These are phyloP conservation scores for Cephus pulcher DNA, from an alignment of 2,888 invertebrate genomes.

Conservation along the genomic window DNA sequence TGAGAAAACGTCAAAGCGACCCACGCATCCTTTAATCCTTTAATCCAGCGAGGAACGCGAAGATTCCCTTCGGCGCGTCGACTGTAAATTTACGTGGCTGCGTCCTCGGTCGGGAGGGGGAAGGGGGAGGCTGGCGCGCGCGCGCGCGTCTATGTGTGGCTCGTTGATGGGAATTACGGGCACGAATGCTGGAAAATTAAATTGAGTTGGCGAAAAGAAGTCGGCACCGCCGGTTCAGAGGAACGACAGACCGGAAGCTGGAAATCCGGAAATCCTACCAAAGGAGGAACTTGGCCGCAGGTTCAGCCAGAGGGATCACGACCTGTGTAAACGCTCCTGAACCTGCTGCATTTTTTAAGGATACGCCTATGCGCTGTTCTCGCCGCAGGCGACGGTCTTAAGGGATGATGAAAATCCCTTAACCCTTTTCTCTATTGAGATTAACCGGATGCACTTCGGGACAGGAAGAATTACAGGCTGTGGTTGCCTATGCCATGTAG, in stretches of 20 bases:
- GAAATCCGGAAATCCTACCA: not conserved
- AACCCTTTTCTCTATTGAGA: not conserved
- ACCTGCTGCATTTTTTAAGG: not conserved
- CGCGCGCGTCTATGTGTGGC: not conserved
- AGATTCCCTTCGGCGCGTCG: conserved; percentile 31
- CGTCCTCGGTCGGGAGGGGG: not conserved
- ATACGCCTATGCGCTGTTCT: not conserved
- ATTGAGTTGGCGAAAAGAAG: conserved; percentile 18
- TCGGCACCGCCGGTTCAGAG: not conserved
- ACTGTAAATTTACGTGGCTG: conserved; percentile 41
- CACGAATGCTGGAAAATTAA: conserved; percentile 37
- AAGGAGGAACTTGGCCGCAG: not conserved
- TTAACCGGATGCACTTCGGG: not conserved
- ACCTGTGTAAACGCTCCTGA: not conserved
- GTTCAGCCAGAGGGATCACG: too few species aligned
- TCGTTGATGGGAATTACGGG: conserved; percentile 30
- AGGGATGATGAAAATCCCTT: not conserved
- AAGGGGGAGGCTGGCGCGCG: not conserved
- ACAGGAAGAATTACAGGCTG: not conserved
- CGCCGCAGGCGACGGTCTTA: not conserved
- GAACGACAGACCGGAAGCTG: not conserved
- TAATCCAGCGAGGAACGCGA: conserved; percentile 34
- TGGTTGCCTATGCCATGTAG: not conserved
- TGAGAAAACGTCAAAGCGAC: conserved; percentile 32
- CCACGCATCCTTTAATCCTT: conserved; percentile 46